Conservation (phyloP, 2,797 vertebrate genomes). For the Gobio occitaniae region DNA sequence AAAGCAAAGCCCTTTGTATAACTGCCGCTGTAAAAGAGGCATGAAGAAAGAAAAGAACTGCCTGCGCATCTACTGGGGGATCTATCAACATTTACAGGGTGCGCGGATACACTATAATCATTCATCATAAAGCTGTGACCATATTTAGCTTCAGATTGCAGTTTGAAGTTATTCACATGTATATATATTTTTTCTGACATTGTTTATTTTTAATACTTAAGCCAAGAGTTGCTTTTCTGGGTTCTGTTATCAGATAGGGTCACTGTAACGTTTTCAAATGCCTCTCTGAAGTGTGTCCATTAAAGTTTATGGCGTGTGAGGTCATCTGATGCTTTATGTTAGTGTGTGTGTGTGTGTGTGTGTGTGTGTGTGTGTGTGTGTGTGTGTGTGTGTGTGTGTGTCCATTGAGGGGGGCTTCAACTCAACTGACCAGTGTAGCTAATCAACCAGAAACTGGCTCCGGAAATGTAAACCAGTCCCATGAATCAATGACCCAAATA, state of each 20-base stretch:
- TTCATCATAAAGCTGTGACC: background rate
- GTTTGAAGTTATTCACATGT: background rate
- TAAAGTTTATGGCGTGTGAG: conserved; percentile 53
- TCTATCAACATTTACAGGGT: conserved; percentile 98
- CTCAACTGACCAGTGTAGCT: conserved; percentile 74
- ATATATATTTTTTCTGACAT: background rate
- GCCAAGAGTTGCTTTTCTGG: background rate
- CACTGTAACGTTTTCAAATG: conserved; percentile 32
- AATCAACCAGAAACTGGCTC: conserved; percentile 72
- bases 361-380: background rate
- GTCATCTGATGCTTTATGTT: conserved; percentile 35
- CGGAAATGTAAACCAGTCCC: conserved; percentile 57
- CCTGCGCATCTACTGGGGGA: conserved; percentile 97
- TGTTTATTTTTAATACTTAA: conserved; percentile 14
- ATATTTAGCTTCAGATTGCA: background rate
- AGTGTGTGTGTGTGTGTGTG: background rate
- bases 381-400: background rate
- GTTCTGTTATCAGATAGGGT: conserved; percentile 13
- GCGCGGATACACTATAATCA: conserved; percentile 63
- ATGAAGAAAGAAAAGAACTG: conserved; percentile 99
- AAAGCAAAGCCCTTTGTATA: conserved; percentile 93
- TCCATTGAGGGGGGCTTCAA: conserved; percentile 18
- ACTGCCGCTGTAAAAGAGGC: conserved; percentile 94
- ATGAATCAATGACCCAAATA: conserved; percentile 76
- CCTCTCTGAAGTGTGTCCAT: conserved; percentile 36